Evolutionary conservation across 2,113 vertebrate genomes (phyloP).

Genomic region (Ciconia maguari): DNA sequence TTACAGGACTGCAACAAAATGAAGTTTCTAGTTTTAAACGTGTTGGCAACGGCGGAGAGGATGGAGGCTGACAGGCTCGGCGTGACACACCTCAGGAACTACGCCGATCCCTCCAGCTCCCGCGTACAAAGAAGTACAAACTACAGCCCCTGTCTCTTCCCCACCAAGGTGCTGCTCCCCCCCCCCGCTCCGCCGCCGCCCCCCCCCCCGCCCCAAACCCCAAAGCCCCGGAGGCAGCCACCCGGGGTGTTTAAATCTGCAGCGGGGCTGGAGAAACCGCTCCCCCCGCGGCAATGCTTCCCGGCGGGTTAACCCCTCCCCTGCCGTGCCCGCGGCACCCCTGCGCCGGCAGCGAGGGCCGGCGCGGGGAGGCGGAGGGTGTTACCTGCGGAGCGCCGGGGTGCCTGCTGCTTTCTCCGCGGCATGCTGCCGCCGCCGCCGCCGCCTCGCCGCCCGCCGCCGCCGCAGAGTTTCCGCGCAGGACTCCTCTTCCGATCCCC

Average conservation of each 20-base stretch:
- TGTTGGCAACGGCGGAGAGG: conserved; percentile 52
- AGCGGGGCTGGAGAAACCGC: background rate
- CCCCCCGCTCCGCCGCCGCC: background rate
- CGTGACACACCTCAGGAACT: conserved; percentile 68
- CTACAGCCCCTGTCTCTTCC: conserved; percentile 15
- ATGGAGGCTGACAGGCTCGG: conserved; percentile 62
- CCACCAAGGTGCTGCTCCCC: background rate
- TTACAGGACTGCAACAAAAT: conserved; percentile 46
- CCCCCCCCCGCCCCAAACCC: background rate
- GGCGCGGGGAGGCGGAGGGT: conserved; percentile 23
- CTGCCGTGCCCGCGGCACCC: conserved; percentile 12
- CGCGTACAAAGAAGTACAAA: conserved; percentile 63
- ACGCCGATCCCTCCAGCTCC: conserved; percentile 53
- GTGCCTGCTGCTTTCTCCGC: conserved; percentile 96
- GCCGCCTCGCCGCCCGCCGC: conserved; percentile 70
- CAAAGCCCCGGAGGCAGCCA: background rate
- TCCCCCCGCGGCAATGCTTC: background rate
- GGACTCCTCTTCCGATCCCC: conserved; percentile 71
- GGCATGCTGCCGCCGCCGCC: conserved; percentile 85
- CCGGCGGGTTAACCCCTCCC: conserved; percentile 45
- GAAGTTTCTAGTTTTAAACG: conserved; percentile 68
- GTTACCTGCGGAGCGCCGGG: conserved; percentile 92
- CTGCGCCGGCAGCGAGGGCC: background rate
- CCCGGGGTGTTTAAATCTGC: conserved; percentile 9
- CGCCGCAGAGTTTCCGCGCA: conserved; percentile 82